phyloP scores from a whole-genome alignment of 2,113 vertebrate genomes.

The Passerina amoena region DNA sequence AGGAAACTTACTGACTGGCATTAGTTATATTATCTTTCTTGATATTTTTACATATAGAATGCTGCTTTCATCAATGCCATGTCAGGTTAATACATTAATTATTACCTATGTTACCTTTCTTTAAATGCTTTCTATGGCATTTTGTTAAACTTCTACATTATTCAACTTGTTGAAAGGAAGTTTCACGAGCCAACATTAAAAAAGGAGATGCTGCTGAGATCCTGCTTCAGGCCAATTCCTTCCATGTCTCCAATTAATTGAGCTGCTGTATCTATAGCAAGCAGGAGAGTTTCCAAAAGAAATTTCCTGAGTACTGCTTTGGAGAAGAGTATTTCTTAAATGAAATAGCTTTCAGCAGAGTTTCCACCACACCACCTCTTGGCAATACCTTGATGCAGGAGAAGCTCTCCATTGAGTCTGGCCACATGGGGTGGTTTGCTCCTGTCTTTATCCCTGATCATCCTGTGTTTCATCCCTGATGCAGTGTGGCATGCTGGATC shows the following conservation, averaged over 20 bases:
- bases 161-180: background rate
- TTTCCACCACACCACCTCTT: background rate
- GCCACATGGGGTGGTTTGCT: background rate
- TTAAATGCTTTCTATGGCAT: background rate
- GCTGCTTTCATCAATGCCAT: background rate
- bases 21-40: background rate
- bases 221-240: background rate
- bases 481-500: background rate
- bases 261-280: background rate
- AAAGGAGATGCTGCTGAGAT: background rate
- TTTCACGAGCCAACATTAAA: background rate
- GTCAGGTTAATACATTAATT: background rate
- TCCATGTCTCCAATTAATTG: background rate
- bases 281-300: background rate
- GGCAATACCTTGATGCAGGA: background rate
- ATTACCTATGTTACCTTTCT: background rate
- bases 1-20: background rate
- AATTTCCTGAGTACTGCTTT: background rate
- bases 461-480: background rate
- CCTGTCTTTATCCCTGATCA: background rate
- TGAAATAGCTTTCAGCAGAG: background rate
- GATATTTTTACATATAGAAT: background rate
- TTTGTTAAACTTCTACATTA: background rate
- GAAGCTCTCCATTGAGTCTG: background rate
- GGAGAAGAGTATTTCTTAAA: background rate